Evolutionary conservation across 2,113 vertebrate species (phyloP).

Genomic region (Verasper variegatus): DNA sequence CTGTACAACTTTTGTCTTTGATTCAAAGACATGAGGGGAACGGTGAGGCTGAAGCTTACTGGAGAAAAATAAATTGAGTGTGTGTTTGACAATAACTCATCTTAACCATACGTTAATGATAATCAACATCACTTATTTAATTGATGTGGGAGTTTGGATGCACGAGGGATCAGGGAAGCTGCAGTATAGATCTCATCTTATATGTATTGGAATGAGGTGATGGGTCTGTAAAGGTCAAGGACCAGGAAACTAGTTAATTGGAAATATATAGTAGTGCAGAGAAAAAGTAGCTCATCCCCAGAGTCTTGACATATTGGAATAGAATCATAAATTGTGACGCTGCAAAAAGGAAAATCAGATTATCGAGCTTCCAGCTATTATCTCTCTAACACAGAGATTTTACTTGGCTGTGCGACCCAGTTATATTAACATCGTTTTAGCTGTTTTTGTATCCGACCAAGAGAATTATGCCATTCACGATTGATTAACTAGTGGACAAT

Average conservation of each 20-base stretch:
- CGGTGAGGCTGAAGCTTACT: neutral
- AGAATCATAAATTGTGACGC: neutral
- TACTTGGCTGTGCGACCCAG: neutral
- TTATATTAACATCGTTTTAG: neutral
- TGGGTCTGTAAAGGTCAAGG: constrained; percentile 15
- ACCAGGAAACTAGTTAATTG: constrained; percentile 21
- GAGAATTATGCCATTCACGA: neutral
- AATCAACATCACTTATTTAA: constrained; percentile 13
- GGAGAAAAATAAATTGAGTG: neutral
- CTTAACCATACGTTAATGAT: neutral
- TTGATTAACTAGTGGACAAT: neutral
- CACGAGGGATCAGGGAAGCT: neutral
- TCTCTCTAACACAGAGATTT: neutral
- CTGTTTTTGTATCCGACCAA: neutral
- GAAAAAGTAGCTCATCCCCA: neutral
- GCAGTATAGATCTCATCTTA: constrained; percentile 18
- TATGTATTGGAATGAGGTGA: constrained; percentile 8
- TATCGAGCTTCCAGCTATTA: neutral
- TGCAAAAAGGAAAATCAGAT: constrained; percentile 10
- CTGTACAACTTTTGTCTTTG: neutral
- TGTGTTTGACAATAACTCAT: neutral
- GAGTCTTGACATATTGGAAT: neutral
- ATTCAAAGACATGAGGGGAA: neutral
- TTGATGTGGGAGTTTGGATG: constrained; percentile 3
- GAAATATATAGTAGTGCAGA: neutral